phyloP scores from a whole-genome alignment of 2,888 invertebrate genomes.

The Cantharis rustica region DNA sequence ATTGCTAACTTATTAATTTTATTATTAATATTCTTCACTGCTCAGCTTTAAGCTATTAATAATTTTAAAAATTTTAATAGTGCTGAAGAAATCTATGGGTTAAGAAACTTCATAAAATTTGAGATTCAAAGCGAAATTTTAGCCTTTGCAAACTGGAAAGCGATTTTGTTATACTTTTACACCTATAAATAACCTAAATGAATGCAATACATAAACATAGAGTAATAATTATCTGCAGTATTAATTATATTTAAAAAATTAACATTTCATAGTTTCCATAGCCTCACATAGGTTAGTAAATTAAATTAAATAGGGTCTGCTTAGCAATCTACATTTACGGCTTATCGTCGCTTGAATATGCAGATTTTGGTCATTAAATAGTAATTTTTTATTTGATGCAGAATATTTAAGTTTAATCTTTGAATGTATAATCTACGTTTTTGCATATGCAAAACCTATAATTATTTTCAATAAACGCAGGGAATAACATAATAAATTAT shows the following conservation, averaged over 20 bases:
- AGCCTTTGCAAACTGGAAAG: too few species aligned
- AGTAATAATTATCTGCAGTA: not conserved
- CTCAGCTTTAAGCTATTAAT: too few species aligned
- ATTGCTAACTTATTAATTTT: too few species aligned
- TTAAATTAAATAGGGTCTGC: not conserved
- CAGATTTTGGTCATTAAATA: slow-evolving; percentile 21
- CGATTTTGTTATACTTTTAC: too few species aligned
- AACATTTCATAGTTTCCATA: not conserved
- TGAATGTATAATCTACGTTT: not conserved
- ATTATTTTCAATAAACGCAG: not conserved
- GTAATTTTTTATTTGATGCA: slow-evolving; percentile 17
- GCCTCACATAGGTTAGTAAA: not conserved
- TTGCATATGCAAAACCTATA: not conserved
- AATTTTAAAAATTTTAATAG: too few species aligned
- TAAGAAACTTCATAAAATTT: too few species aligned
- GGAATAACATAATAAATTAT: not conserved
- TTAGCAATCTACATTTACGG: slow-evolving; percentile 20
- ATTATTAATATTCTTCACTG: not conserved
- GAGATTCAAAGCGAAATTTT: too few species aligned
- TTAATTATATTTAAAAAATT: not conserved
- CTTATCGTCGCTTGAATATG: slow-evolving; percentile 24
- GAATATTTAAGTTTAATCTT: slow-evolving; percentile 12
- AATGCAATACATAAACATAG: not conserved
- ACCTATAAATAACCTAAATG: too few species aligned
- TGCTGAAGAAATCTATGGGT: too few species aligned